These are phyloP conservation scores for Elephas maximus DNA, from an alignment of 2,113 vertebrate species.

Conservation along the genomic window DNA sequence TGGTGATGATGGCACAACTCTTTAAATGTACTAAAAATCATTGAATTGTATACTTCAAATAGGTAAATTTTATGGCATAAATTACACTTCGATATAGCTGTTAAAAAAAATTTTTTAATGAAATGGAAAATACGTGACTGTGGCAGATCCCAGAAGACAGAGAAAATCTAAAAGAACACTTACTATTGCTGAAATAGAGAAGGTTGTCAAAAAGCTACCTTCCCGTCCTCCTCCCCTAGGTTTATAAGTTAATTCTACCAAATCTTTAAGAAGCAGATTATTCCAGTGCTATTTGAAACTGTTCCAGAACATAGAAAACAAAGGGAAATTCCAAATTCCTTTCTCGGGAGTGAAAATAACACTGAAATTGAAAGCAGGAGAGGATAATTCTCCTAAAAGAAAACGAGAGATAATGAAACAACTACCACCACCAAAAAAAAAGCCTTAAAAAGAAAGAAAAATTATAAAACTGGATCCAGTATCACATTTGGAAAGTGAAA, in stretches of 20 bases:
- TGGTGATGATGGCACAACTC: background rate
- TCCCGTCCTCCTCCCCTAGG: background rate
- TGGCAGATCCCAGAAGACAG: background rate
- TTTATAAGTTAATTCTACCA: constrained; percentile 2
- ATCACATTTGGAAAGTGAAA: constrained; percentile 7
- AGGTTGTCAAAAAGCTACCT: background rate
- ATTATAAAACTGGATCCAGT: background rate
- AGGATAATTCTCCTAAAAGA: constrained; percentile 37
- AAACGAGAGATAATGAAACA: constrained; percentile 27
- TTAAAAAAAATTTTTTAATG: background rate
- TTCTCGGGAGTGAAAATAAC: constrained; percentile 44
- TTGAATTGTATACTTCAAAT: background rate
- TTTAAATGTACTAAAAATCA: constrained; percentile 20
- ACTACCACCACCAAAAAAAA: background rate
- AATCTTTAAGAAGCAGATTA: background rate
- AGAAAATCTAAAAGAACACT: constrained; percentile 13
- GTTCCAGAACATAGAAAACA: constrained; percentile 28
- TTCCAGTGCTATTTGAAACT: constrained; percentile 46
- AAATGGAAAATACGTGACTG: background rate
- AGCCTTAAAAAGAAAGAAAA: constrained; percentile 13
- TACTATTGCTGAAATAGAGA: constrained; percentile 1
- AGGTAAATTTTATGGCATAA: constrained; percentile 13
- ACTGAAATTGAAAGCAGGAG: constrained; percentile 10
- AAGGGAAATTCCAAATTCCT: background rate
- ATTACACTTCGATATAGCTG: background rate